These are phyloP conservation scores for Chelon labrosus DNA, from an alignment of 2,797 vertebrate species.

Conservation along the genomic window DNA sequence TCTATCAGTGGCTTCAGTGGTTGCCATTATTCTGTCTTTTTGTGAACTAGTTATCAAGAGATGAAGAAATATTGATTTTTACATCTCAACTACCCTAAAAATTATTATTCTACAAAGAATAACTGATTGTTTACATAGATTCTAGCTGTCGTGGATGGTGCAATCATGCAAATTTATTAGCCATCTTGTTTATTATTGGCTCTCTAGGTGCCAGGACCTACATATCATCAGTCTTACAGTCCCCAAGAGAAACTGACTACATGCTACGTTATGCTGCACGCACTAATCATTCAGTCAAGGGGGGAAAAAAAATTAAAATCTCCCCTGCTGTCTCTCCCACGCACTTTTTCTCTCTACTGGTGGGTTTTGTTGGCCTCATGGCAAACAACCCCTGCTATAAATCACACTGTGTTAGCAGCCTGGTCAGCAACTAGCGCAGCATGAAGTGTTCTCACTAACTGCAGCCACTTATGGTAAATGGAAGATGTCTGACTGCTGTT, in stretches of 20 bases:
- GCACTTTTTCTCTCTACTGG: slow-evolving; percentile 38
- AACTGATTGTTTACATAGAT: too few species aligned
- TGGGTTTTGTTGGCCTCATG: slow-evolving; percentile 33
- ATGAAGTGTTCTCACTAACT: slow-evolving; percentile 39
- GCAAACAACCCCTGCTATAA: slow-evolving; percentile 48
- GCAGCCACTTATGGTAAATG: slow-evolving; percentile 39
- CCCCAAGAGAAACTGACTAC: slow-evolving; percentile 18
- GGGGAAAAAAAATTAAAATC: slow-evolving; percentile 16
- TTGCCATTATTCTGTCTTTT: too few species aligned
- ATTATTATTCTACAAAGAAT: too few species aligned
- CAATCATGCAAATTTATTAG: too few species aligned
- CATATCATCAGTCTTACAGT: not conserved
- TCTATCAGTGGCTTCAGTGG: too few species aligned
- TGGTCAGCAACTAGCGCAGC: slow-evolving; percentile 40
- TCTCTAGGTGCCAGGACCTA: slow-evolving; percentile 13
- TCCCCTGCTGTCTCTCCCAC: slow-evolving; percentile 45
- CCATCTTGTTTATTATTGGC: too few species aligned
- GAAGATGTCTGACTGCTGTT: slow-evolving; percentile 19
- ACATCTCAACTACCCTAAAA: too few species aligned
- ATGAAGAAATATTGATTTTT: too few species aligned
- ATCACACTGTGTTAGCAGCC: slow-evolving; percentile 43
- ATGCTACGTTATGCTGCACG: slow-evolving; percentile 4
- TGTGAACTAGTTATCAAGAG: too few species aligned
- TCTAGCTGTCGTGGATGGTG: too few species aligned
- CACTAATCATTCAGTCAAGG: slow-evolving; percentile 41